Conservation (phyloP, 2,113 vertebrate genomes). For the Strix uralensis region DNA sequence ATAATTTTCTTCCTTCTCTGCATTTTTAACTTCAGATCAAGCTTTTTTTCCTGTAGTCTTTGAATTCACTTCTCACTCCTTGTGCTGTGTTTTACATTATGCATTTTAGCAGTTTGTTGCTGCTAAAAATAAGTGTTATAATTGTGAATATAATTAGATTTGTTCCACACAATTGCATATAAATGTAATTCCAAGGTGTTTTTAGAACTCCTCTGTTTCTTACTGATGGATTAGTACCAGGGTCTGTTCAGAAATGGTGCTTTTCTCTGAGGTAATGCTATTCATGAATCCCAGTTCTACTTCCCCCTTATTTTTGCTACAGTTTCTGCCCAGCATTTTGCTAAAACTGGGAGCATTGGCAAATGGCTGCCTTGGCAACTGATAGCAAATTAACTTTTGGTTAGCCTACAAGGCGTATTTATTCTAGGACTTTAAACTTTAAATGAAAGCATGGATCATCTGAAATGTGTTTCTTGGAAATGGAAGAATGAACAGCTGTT, state of each 20-base stretch:
- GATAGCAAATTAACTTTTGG: conserved; percentile 41
- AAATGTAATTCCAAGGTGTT: conserved; percentile 32
- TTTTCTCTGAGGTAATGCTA: conserved; percentile 31
- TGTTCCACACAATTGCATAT: conserved; percentile 40
- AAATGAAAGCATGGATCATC: conserved; percentile 51
- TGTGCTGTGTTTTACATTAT: conserved; percentile 11
- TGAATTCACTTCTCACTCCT: not conserved
- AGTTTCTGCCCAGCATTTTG: conserved; percentile 18
- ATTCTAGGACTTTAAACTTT: conserved; percentile 40
- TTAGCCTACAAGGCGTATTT: conserved; percentile 41
- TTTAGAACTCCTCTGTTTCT: conserved; percentile 1
- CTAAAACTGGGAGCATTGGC: conserved; percentile 29
- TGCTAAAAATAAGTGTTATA: conserved; percentile 54
- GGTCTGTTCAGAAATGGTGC: not conserved
- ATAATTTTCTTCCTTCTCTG: not conserved
- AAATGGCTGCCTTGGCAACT: conserved; percentile 55
- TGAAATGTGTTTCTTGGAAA: conserved; percentile 49
- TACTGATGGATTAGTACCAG: conserved; percentile 30
- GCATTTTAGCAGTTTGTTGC: conserved; percentile 25
- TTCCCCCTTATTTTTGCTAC: not conserved
- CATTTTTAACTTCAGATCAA: not conserved
- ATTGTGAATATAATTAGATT: conserved; percentile 64
- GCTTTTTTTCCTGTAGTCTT: not conserved
- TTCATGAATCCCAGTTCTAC: not conserved
- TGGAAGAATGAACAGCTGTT: conserved; percentile 45